Conservation (phyloP, 2,113 vertebrate species). For the Zosterops lateralis region DNA sequence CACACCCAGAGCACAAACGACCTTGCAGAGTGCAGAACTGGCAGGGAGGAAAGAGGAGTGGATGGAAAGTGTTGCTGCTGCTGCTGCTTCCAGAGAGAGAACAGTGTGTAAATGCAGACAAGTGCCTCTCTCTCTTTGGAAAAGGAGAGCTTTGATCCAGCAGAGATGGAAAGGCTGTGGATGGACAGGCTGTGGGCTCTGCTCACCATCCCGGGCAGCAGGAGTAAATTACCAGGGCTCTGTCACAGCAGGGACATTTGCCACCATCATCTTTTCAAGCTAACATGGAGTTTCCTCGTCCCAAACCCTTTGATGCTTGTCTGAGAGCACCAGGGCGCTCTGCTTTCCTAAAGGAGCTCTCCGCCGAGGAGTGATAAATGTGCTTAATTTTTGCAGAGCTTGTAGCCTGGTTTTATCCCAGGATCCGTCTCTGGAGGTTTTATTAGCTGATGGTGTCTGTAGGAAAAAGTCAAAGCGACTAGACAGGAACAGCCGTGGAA, state of each 20-base stretch:
- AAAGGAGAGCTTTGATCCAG: not conserved
- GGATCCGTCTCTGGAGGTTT: slow-evolving; percentile 50
- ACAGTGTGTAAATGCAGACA: not conserved
- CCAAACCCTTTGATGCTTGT: slow-evolving; percentile 6
- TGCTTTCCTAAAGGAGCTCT: slow-evolving; percentile 8
- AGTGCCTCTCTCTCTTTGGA: not conserved
- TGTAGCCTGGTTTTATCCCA: slow-evolving; percentile 57
- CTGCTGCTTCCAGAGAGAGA: not conserved
- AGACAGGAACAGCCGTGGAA: slow-evolving; percentile 43
- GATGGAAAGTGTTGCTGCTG: not conserved
- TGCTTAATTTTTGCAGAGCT: slow-evolving; percentile 57
- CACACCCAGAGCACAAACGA: accelerated
- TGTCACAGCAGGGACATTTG: not conserved
- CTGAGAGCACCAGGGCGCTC: not conserved
- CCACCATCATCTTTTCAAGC: not conserved
- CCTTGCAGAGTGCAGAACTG: not conserved
- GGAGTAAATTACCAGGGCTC: not conserved
- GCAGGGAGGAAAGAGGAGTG: not conserved
- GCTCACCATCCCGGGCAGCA: accelerated
- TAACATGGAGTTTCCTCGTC: not conserved
- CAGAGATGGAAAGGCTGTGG: not conserved
- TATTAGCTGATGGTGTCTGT: slow-evolving; percentile 60
- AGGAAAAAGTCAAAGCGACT: slow-evolving; percentile 54
- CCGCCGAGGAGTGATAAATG: slow-evolving; percentile 47
- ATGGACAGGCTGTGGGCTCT: not conserved